phyloP scores from a whole-genome alignment of 2,797 vertebrate genomes.

The Helarctos malayanus region DNA sequence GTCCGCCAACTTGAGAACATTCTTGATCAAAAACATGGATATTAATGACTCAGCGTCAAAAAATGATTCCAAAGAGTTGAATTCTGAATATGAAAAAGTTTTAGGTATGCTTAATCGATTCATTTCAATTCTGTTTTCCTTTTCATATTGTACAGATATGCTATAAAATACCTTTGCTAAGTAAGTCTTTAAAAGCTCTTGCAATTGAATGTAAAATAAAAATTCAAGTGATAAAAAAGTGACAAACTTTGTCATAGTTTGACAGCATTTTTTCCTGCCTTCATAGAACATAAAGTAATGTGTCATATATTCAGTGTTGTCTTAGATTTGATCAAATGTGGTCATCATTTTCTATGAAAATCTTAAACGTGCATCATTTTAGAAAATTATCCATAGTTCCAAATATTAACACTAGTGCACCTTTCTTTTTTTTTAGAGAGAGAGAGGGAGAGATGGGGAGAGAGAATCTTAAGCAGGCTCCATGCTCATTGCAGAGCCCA shows the following conservation, averaged over 20 bases:
- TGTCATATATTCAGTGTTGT: not conserved
- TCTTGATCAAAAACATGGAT: not conserved
- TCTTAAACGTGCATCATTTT: not conserved
- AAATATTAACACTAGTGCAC: not conserved
- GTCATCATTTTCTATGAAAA: conserved; percentile 28
- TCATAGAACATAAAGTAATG: not conserved
- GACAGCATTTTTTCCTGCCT: conserved; percentile 13
- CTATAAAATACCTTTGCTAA: not conserved
- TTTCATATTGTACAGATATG: not conserved
- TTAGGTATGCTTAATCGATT: not conserved
- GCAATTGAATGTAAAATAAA: not conserved
- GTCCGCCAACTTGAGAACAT: not conserved
- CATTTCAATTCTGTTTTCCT: not conserved
- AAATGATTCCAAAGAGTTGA: not conserved
- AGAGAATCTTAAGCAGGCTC: not conserved
- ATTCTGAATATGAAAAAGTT: not conserved
- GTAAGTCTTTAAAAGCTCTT: not conserved
- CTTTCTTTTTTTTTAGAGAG: not conserved
- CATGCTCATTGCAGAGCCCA: not conserved
- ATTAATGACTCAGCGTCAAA: not conserved
- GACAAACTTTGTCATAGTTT: not conserved
- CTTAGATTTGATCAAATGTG: conserved; percentile 12
- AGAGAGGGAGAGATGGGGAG: not conserved
- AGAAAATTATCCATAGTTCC: not conserved
- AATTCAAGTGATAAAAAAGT: not conserved